These are phyloP conservation scores for Dasypus novemcinctus DNA, from an alignment of 2,113 vertebrate genomes.

Conservation along the genomic window DNA sequence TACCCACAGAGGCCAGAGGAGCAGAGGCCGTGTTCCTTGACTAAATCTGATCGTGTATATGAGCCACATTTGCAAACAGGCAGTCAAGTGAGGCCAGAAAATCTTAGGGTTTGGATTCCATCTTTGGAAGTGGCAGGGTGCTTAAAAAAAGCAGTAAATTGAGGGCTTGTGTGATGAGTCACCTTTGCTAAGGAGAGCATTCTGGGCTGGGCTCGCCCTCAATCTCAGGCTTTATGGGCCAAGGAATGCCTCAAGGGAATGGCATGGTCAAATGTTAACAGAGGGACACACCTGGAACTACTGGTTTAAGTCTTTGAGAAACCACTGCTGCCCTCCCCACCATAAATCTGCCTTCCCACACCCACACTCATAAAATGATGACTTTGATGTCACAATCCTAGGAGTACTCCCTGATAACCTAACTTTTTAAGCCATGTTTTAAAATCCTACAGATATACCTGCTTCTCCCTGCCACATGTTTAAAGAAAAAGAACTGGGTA, in stretches of 20 bases:
- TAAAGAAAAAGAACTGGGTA: not conserved
- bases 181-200: constrained; percentile 19
- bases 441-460: not conserved
- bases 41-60: not conserved
- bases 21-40: not conserved
- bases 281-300: not conserved
- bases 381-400: not conserved
- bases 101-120: not conserved
- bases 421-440: not conserved
- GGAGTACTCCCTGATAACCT: not conserved
- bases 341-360: not conserved
- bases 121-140: not conserved
- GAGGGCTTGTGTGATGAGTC: constrained; percentile 17
- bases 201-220: not conserved
- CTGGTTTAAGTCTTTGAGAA: not conserved
- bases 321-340: not conserved
- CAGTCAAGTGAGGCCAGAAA: not conserved
- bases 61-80: not conserved
- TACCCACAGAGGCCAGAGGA: not conserved
- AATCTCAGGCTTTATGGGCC: not conserved
- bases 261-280: not conserved
- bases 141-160: not conserved
- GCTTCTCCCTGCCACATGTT: not conserved
- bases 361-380: not conserved
- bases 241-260: not conserved